Conservation (phyloP, 2,797 vertebrate species). For the Ctenopoma multispine region DNA sequence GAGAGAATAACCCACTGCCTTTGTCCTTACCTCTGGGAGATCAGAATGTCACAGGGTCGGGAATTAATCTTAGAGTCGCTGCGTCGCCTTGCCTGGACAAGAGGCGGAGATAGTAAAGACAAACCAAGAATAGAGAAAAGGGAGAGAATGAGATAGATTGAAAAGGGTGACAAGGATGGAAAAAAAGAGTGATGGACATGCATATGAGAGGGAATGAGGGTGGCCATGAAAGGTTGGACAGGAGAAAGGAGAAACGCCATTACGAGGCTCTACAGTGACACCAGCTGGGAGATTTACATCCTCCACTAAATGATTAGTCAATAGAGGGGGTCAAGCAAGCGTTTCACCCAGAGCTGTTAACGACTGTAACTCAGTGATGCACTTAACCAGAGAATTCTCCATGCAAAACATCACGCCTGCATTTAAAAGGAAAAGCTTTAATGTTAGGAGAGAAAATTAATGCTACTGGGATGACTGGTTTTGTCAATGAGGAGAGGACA, state of each 20-base stretch:
- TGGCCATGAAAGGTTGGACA: slow-evolving; percentile 71
- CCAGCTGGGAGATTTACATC: slow-evolving; percentile 82
- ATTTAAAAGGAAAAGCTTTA: slow-evolving; percentile 81
- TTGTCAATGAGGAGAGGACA: slow-evolving; percentile 79
- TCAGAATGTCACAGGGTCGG: slow-evolving; percentile 89
- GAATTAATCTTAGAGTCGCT: slow-evolving; percentile 90
- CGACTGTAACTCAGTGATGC: slow-evolving; percentile 83
- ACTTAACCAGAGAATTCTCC: slow-evolving; percentile 81
- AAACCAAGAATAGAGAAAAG: slow-evolving; percentile 21
- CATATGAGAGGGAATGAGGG: slow-evolving; percentile 54
- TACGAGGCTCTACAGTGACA: slow-evolving; percentile 79
- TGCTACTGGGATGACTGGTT: slow-evolving; percentile 80
- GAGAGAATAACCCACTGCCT: slow-evolving; percentile 61
- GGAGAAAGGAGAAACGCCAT: slow-evolving; percentile 74
- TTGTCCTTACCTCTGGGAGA: slow-evolving; percentile 88
- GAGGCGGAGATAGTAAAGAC: slow-evolving; percentile 28
- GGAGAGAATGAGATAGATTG: slow-evolving; percentile 21
- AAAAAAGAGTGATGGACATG: slow-evolving; percentile 64
- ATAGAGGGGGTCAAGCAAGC: slow-evolving; percentile 83
- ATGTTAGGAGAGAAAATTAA: slow-evolving; percentile 79
- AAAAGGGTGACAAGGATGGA: slow-evolving; percentile 37
- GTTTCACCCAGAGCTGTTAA: slow-evolving; percentile 83
- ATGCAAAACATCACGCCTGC: slow-evolving; percentile 81
- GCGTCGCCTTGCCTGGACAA: slow-evolving; percentile 86
- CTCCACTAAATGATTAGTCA: slow-evolving; percentile 84